Base-by-base conservation (phyloP, 2,888 invertebrate genomes). In the Pandemis corylana region DNA sequence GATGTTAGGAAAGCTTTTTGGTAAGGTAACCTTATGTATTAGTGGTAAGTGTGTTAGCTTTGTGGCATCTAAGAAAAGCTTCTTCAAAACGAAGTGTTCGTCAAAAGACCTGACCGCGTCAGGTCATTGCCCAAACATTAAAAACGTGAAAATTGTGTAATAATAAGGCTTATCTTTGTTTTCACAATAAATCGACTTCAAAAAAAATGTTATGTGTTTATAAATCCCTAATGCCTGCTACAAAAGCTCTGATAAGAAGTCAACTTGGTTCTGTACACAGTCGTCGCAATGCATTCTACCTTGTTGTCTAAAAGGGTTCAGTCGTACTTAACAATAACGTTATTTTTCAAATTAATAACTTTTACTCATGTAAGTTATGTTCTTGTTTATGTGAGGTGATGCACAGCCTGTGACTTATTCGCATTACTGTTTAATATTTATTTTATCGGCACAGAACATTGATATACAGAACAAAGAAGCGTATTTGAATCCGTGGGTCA, bases 1-100 rank as follows among this genome's bases (percentile, higher is more conserved):
- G 83, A 86, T 94, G 89, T 79, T 87, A 66, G 92, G 92, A 7
- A 92, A 91, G 77, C 77, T 93, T 75, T 93, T 87, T 78, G 94
- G 94, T 44, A 94, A 93, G 78, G 87, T 87, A 64, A 93, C 94
- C 10, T 81, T 94, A 67, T 94, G 94, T 76, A 91, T 93, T 53
- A 87, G 81, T 76, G 76, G 85, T 7, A 94, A 94, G 82, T 94
- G 94, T 77, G 87, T 88, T 28, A 90, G 88, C 42, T 89, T 93
- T 65, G 82, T 83, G 15, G 84, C 89, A 61, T 84, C 85, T 20
- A 93, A 92, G 80, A 94, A 93, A 82, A 82, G 77, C 46, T 92
- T 93, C 76, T 76, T 86, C 12, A 92, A 90, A 81, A 81, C 84
- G 20, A 90, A 90, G 83, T 94, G 94, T 80, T 83, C 83, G 56